Base-by-base conservation (phyloP, 2,113 vertebrate species). In the Acrocephalus arundinaceus region DNA sequence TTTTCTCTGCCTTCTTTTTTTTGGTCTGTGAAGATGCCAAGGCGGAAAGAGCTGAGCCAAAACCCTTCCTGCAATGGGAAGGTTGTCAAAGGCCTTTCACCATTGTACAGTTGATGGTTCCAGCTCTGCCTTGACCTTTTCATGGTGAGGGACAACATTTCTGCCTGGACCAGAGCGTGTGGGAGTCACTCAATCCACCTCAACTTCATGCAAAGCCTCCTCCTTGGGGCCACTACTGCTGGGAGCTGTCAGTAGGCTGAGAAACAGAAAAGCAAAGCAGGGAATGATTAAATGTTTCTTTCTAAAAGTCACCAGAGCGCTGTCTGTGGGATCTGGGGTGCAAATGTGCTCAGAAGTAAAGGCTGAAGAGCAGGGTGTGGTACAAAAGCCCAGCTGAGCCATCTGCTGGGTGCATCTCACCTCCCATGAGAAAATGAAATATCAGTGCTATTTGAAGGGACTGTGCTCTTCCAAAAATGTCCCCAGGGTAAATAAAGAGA, bases 71-170 rank as follows among this genome's bases (percentile, higher is more conserved):
- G 0, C 46, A 57, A 31, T 7, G 21, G 59, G 30, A 43, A 45
- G 27, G 65, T 2, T 77, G 37, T 39, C 37, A 54, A 57, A 92
- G n/a, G 49, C 73, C 61, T 74, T 59, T 81, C 37, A 31, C 48
- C n/a, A 51, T 12, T 7, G 33, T 6, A 21, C 43, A 51, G 30
- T 43, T 3, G 2, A 13, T 7, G n/a, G 73, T 25, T 65, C 73
- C 54, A 41, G 61, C 7, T 61, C 70, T 61, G 66, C 21, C 80
- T 11, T 85, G 89, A 86, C 91, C 89, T 91, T 87, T 94, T 33
- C 59, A 24, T 5, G 30, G 51, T 7, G 61, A 14, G 24, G 70
- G 70, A 72, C 30, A 86, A 18, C 57, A 19, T 66, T 79, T 68
- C 45, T 75, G 87, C 66, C 28, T 2, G 10, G 86, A 22, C 68